Evolutionary conservation across 2,797 vertebrate genomes (phyloP).

Genomic region (Tinamus major): DNA sequence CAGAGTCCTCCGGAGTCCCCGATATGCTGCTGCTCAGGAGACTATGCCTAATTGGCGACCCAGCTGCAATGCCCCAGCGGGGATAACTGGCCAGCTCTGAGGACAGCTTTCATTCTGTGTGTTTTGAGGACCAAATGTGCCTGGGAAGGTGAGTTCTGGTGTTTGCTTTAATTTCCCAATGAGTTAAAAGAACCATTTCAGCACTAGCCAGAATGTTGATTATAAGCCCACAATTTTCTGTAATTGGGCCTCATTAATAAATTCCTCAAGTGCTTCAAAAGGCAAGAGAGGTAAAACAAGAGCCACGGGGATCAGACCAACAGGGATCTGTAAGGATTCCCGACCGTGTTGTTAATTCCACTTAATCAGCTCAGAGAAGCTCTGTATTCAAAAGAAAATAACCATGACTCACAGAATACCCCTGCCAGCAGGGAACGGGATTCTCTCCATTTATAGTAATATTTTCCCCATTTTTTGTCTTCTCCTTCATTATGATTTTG

Average conservation of each 20-base stretch:
- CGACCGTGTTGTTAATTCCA: constrained; percentile 69
- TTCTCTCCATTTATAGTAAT: constrained; percentile 59
- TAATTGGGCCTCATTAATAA: constrained; percentile 82
- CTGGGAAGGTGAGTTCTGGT: neutral
- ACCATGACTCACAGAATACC: constrained; percentile 49
- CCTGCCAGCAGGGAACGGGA: constrained; percentile 4
- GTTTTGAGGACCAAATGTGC: neutral
- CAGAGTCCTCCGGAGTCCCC: neutral
- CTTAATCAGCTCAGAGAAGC: constrained; percentile 75
- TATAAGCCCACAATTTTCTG: constrained; percentile 65
- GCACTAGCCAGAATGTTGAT: constrained; percentile 54
- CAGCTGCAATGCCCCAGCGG: neutral
- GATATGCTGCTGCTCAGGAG: fast-evolving
- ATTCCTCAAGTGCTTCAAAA: constrained; percentile 76
- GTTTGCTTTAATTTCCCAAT: constrained; percentile 29
- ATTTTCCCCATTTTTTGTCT: neutral
- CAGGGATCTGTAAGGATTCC: constrained; percentile 62
- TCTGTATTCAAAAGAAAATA: constrained; percentile 51
- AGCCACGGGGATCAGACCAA: constrained; percentile 66
- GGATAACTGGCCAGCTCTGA: neutral
- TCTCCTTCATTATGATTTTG: neutral
- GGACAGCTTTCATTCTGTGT: neutral
- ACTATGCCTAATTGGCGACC: neutral
- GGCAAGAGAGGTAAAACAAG: constrained; percentile 70
- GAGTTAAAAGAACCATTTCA: constrained; percentile 38